Conservation (phyloP, 2,113 vertebrate species). For the Butorides virescens region DNA sequence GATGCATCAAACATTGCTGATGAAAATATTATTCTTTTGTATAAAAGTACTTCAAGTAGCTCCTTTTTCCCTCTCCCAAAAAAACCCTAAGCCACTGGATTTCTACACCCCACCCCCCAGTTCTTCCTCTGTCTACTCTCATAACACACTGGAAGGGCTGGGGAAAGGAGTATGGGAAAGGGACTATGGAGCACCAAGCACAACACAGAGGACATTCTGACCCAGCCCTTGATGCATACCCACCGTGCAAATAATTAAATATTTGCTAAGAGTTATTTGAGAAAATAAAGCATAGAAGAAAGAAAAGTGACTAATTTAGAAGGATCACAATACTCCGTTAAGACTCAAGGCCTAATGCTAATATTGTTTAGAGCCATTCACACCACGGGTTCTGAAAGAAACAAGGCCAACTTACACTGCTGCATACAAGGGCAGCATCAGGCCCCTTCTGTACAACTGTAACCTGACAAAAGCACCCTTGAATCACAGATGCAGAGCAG, state of each 20-base stretch:
- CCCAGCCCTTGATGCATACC: neutral
- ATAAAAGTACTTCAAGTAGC: neutral
- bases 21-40: neutral
- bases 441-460: neutral
- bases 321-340: neutral
- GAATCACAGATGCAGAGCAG: neutral
- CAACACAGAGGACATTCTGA: neutral
- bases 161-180: neutral
- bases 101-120: neutral
- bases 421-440: accelerated
- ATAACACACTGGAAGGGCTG: neutral
- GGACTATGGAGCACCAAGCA: neutral
- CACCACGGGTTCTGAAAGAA: neutral
- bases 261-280: neutral
- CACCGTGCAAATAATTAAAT: neutral
- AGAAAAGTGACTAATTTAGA: neutral
- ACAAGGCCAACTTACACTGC: neutral
- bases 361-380: neutral
- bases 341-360: neutral
- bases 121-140: neutral
- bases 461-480: neutral
- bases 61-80: neutral
- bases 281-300: neutral
- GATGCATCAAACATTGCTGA: neutral
- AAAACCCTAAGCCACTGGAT: neutral